Evolutionary conservation across 2,113 vertebrate species (phyloP).

Genomic region (Neolamprologus toae): DNA sequence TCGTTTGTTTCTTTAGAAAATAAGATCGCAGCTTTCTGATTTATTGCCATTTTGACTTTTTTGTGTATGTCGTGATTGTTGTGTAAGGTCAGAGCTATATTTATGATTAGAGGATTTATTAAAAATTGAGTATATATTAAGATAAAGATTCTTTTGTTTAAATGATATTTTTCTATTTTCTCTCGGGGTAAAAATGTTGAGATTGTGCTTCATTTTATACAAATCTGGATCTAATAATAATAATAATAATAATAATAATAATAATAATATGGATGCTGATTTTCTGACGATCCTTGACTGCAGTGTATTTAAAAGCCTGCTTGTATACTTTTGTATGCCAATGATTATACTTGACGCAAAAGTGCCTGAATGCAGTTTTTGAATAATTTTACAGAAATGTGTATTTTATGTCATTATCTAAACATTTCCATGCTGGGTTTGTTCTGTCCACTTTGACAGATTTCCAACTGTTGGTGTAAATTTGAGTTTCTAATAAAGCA

Average conservation of each 20-base stretch:
- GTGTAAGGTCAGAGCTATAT: conserved; percentile 4
- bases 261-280: neutral
- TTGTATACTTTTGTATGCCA: neutral
- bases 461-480: neutral
- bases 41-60: neutral
- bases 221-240: neutral
- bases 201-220: neutral
- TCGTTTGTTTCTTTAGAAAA: neutral
- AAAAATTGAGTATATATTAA: neutral
- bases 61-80: neutral
- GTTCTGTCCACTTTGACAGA: neutral
- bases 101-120: conserved; percentile 7
- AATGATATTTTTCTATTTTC: neutral
- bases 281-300: neutral
- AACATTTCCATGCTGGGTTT: neutral
- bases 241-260: neutral
- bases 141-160: neutral
- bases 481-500: neutral
- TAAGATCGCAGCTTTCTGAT: neutral
- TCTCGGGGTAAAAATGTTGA: neutral
- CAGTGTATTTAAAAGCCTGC: neutral
- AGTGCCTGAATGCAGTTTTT: neutral
- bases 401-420: neutral
- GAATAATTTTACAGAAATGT: neutral
- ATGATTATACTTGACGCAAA: neutral